A percentile compares a stretch with the other conserved stretches of the same genome.
Evolutionary conservation across 1,140 invertebrate genomes (phyloP).

Genomic region (Ericerus pela): DNA sequence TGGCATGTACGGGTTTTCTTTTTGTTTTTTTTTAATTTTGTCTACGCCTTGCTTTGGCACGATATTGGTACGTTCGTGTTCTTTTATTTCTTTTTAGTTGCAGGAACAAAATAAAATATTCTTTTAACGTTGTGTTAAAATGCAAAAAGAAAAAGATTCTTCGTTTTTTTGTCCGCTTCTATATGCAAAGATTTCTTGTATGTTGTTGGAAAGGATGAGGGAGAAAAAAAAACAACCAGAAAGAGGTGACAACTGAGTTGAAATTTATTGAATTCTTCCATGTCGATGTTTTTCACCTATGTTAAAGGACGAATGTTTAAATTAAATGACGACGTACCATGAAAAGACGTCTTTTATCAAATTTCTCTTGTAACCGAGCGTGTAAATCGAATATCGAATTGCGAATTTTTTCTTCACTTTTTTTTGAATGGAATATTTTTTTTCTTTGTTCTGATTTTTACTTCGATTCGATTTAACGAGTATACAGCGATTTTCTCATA

Average conservation of each 20-base stretch:
- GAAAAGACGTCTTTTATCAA: too few species aligned
- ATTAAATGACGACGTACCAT: too few species aligned
- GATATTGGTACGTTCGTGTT: slow-evolving; percentile 6
- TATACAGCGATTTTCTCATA: too few species aligned
- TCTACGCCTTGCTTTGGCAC: slow-evolving; percentile 7
- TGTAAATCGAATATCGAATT: too few species aligned
- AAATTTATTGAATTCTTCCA: slow-evolving; percentile 8
- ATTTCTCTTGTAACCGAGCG: too few species aligned
- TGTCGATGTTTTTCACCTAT: slow-evolving; percentile 2
- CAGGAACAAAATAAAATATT: slow-evolving; percentile 7
- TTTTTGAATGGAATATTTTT: too few species aligned
- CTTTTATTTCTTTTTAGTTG: not conserved
- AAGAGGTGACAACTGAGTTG: not conserved
- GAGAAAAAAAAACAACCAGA: too few species aligned
- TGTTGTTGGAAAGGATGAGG: too few species aligned
- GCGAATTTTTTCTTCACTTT: too few species aligned
- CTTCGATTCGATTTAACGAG: too few species aligned
- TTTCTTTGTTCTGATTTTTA: too few species aligned
- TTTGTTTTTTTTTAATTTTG: slow-evolving; percentile 6
- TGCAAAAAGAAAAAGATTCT: not conserved
- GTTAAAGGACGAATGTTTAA: not conserved
- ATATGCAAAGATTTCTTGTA: too few species aligned
- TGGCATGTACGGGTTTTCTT: slow-evolving; percentile 4
- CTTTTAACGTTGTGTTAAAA: slow-evolving; percentile 8
- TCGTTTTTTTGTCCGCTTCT: not conserved